A percentile compares a stretch with the other conserved stretches of the same genome.
Conservation (phyloP, 2,888 invertebrate genomes). For the Notocelia uddmanniana region DNA sequence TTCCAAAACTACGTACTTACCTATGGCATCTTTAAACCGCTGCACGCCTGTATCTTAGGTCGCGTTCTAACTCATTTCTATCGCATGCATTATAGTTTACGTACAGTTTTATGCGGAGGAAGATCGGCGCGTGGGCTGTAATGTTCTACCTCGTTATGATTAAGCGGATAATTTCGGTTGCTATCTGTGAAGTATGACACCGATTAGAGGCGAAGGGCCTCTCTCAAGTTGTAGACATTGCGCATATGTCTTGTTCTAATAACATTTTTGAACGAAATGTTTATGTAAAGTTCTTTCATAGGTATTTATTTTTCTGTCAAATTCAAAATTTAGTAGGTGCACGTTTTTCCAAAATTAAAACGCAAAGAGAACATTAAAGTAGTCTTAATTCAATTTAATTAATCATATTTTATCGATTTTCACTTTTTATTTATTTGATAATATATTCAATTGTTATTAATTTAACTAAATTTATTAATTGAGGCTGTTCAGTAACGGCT, state of each 20-base stretch:
- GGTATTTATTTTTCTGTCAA: too few relatives aligned
- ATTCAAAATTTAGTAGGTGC: neutral
- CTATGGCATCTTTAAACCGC: neutral
- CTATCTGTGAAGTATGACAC: conserved; percentile 59
- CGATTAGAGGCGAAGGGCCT: conserved; percentile 56
- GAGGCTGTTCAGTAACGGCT: too few relatives aligned
- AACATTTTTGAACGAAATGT: conserved; percentile 10
- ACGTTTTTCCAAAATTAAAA: neutral
- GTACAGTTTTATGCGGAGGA: conserved; percentile 56
- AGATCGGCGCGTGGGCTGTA: conserved; percentile 61
- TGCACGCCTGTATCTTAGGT: conserved; percentile 46
- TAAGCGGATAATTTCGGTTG: conserved; percentile 69
- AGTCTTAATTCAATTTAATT: too few relatives aligned
- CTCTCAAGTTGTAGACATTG: conserved; percentile 27
- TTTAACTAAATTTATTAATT: too few relatives aligned
- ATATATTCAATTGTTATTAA: too few relatives aligned
- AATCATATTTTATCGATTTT: too few relatives aligned
- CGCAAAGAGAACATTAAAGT: neutral
- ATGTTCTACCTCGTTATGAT: conserved; percentile 65
- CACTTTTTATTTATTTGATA: too few relatives aligned
- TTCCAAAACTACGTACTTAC: too few relatives aligned
- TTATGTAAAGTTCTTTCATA: neutral
- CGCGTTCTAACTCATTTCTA: conserved; percentile 50
- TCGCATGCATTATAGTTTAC: conserved; percentile 61
- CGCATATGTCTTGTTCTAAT: conserved; percentile 10